These are phyloP conservation scores for Lasioglossum morio DNA, from an alignment of 2,888 invertebrate genomes.

Conservation along the genomic window DNA sequence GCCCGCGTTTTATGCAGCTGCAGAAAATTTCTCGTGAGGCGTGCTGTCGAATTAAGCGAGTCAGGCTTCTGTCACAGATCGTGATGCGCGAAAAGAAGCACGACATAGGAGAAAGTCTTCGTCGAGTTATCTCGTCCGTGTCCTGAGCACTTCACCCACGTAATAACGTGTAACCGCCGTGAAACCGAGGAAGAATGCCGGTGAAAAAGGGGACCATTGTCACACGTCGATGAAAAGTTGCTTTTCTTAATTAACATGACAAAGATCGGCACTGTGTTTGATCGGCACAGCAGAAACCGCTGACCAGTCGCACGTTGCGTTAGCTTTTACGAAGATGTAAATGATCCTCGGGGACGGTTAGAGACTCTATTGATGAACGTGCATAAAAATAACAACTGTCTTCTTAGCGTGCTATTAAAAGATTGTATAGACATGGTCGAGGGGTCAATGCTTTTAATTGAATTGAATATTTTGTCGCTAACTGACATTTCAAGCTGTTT, in stretches of 20 bases:
- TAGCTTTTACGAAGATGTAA: constrained; percentile 24
- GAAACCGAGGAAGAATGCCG: constrained; percentile 8
- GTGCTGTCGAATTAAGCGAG: constrained; percentile 53
- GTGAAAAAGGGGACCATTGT: constrained; percentile 34
- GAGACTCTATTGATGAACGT: neutral
- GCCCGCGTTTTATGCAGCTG: neutral
- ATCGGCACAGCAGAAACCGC: constrained; percentile 24
- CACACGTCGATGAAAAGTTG: constrained; percentile 9
- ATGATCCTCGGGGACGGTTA: constrained; percentile 19
- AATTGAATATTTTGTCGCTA: neutral
- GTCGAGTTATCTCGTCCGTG: neutral
- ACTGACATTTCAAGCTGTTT: neutral
- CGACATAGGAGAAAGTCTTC: constrained; percentile 50
- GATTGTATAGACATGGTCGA: neutral
- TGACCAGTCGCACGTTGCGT: neutral
- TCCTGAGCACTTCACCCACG: constrained; percentile 32
- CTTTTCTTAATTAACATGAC: constrained; percentile 56
- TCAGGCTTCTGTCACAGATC: constrained; percentile 39
- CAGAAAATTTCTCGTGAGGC: constrained; percentile 29
- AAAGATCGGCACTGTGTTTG: constrained; percentile 39
- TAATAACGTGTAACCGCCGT: constrained; percentile 29
- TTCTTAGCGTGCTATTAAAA: neutral
- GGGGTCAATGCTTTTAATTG: neutral
- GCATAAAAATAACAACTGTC: neutral
- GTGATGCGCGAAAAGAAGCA: constrained; percentile 49